Percentiles rank a stretch among this genome's conserved stretches.
phyloP scores from a whole-genome alignment of 2,888 invertebrate species.

The Athalia cordata region DNA sequence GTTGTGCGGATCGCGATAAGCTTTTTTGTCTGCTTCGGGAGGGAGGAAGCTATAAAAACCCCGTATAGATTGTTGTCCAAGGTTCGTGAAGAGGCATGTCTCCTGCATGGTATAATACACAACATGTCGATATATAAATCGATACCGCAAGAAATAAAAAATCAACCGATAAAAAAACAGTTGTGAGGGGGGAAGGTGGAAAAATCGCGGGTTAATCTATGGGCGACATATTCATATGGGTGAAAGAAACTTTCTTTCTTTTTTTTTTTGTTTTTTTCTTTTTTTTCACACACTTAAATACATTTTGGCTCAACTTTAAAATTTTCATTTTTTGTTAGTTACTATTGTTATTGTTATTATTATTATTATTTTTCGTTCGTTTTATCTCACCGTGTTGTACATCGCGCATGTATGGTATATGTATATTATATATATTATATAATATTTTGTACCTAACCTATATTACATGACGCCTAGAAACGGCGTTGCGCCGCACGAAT shows the following conservation, averaged over 20 bases:
- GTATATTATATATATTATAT: too few relatives aligned
- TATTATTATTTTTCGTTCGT: too few relatives aligned
- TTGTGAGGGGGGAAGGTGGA: neutral
- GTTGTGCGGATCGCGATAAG: slow-evolving; percentile 30
- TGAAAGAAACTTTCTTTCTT: too few relatives aligned
- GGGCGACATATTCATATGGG: neutral
- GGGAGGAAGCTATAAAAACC: slow-evolving; percentile 30
- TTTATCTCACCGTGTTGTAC: too few relatives aligned
- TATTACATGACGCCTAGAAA: too few relatives aligned
- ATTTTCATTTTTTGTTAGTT: too few relatives aligned
- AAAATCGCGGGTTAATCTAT: neutral
- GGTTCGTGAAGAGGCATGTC: neutral
- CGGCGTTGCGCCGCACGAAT: too few relatives aligned
- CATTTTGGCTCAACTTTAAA: too few relatives aligned
- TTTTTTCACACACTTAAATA: too few relatives aligned
- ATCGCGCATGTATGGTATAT: too few relatives aligned
- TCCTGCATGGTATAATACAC: neutral
- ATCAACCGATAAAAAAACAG: neutral
- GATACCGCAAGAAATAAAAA: neutral
- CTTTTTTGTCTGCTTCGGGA: neutral
- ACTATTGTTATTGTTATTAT: too few relatives aligned
- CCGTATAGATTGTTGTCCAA: slow-evolving; percentile 12
- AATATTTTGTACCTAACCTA: neutral
- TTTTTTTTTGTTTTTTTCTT: too few relatives aligned
- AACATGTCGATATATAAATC: neutral